These are phyloP conservation scores for Odontomyia ornata DNA, from an alignment of 2,888 invertebrate species.

Conservation along the genomic window DNA sequence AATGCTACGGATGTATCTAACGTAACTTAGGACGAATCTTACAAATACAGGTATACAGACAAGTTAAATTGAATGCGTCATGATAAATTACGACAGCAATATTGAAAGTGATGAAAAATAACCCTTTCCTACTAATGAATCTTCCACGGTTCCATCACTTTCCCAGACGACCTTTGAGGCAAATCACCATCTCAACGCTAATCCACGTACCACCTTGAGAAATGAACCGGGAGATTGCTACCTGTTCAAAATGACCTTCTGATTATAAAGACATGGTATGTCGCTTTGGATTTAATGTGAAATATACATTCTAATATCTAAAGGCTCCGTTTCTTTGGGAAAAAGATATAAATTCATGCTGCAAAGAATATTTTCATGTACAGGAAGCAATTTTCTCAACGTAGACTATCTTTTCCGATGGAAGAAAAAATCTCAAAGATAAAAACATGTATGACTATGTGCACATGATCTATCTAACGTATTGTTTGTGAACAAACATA, in stretches of 20 bases:
- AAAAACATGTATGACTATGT: neutral
- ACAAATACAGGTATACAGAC: too few species aligned
- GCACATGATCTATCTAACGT: neutral
- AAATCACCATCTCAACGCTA: neutral
- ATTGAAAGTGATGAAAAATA: too few species aligned
- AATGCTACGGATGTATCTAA: too few species aligned
- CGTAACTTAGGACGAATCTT: too few species aligned
- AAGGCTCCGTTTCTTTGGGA: too few species aligned
- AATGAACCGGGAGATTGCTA: neutral
- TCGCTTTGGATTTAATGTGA: neutral
- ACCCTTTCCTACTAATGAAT: too few species aligned
- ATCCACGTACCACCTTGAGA: neutral
- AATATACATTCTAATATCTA: too few species aligned
- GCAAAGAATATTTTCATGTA: neutral
- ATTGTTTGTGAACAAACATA: neutral
- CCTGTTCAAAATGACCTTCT: neutral
- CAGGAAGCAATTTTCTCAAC: conserved; percentile 5
- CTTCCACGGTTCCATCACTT: too few species aligned
- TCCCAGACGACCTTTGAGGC: too few species aligned
- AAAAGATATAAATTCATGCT: neutral
- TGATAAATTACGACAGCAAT: too few species aligned
- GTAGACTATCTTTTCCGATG: neutral
- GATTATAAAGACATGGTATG: neutral
- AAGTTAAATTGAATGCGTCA: too few species aligned
- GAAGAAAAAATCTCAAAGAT: neutral